Evolutionary conservation across 1,140 invertebrate genomes (phyloP).

Genomic region (Drosophila parabipectinata): DNA sequence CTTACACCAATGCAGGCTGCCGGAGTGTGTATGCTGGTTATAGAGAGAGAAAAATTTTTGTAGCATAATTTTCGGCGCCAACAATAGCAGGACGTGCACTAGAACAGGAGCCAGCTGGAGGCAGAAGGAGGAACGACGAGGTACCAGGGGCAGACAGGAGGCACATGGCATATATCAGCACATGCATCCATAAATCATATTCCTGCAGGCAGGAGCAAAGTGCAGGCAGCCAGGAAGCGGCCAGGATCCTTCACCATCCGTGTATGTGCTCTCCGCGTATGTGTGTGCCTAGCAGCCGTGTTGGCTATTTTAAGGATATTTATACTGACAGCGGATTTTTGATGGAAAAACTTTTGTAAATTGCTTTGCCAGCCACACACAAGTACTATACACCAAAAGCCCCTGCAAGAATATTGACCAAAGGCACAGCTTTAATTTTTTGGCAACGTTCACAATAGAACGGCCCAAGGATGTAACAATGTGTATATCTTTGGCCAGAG

Average conservation of each 20-base stretch:
- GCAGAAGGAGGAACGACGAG: not conserved
- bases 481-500: constrained; percentile 22
- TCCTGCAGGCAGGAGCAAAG: constrained; percentile 69
- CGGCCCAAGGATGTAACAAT: constrained; percentile 31
- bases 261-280: constrained; percentile 15
- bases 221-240: constrained; percentile 72
- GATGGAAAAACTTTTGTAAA: constrained; percentile 84
- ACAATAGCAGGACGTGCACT: constrained; percentile 63
- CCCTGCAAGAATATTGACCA: constrained; percentile 31
- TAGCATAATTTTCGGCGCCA: constrained; percentile 80
- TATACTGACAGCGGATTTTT: constrained; percentile 84
- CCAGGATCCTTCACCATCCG: constrained; percentile 55
- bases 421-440: constrained; percentile 56
- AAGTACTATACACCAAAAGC: not conserved
- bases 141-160: constrained; percentile 40
- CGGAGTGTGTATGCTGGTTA: constrained; percentile 18
- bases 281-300: constrained; percentile 61
- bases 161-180: constrained; percentile 78
- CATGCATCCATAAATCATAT: constrained; percentile 83
- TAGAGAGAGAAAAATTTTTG: constrained; percentile 69
- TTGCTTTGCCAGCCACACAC: constrained; percentile 67
- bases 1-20: constrained; percentile 27
- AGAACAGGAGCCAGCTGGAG: constrained; percentile 1
- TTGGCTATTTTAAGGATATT: constrained; percentile 83
- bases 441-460: constrained; percentile 25